A percentile compares a stretch with the other conserved stretches of the same genome.
Conservation (phyloP, 2,113 vertebrate genomes). For the Euleptes europaea region DNA sequence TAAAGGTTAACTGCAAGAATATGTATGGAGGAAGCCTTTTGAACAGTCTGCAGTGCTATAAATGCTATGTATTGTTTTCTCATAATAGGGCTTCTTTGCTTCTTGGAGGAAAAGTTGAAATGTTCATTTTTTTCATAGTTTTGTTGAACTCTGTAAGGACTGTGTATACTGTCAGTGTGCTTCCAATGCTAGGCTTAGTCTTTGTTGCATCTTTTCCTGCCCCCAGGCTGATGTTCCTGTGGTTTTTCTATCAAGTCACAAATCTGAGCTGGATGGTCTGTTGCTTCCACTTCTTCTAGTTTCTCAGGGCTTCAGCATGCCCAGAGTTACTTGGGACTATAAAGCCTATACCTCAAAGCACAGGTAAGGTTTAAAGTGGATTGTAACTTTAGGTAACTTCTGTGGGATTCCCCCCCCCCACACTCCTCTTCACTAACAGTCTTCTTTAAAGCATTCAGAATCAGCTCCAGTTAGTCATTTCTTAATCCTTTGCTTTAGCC, state of each 20-base stretch:
- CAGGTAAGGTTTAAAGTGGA: conserved; percentile 61
- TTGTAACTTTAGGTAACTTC: conserved; percentile 1
- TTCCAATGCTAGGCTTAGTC: no score
- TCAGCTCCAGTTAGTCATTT: background rate
- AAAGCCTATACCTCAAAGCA: conserved; percentile 65
- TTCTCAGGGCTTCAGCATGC: conserved; percentile 82
- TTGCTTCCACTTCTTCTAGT: conserved; percentile 85
- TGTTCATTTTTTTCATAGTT: background rate
- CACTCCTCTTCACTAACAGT: background rate
- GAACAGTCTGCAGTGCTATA: background rate
- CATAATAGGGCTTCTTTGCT: background rate
- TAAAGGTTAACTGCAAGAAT: background rate
- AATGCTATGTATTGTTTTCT: no score
- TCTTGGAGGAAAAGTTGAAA: background rate
- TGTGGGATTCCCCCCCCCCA: no score
- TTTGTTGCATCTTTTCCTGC: rapidly evolving
- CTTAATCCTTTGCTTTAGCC: background rate
- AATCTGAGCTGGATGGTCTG: conserved; percentile 79
- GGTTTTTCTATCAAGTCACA: conserved; percentile 83
- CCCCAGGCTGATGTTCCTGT: conserved; percentile 64
- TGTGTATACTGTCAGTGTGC: no score
- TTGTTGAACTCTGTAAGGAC: no score
- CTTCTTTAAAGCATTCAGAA: background rate
- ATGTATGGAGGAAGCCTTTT: background rate
- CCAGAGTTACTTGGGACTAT: conserved; percentile 76